Evolutionary conservation across 2,113 vertebrate genomes (phyloP).

Genomic region (Osmerus eperlanus): DNA sequence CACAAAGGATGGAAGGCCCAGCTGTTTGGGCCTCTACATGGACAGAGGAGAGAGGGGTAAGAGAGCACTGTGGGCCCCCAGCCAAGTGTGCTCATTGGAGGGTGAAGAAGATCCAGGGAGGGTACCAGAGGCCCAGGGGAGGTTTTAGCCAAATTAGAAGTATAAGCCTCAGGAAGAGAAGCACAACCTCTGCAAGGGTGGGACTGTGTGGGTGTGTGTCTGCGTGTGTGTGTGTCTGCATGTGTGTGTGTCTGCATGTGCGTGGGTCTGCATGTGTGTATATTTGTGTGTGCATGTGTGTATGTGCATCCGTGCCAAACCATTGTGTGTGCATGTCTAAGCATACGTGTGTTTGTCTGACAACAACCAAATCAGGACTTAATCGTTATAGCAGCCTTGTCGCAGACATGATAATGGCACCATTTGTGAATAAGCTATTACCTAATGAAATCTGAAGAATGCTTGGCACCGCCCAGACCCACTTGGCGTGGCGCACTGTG

Average conservation of each 20-base stretch:
- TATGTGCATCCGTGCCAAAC: conserved; percentile 17
- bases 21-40: conserved; percentile 49
- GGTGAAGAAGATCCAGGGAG: conserved; percentile 49
- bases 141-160: conserved; percentile 47
- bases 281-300: conserved; percentile 17
- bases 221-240: not conserved
- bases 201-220: conserved; percentile 9
- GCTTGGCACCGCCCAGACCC: conserved; percentile 53
- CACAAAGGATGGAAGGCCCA: conserved; percentile 32
- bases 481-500: conserved; percentile 47
- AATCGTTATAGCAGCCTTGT: conserved; percentile 52
- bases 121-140: conserved; percentile 40
- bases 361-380: conserved; percentile 52
- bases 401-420: conserved; percentile 48
- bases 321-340: not conserved
- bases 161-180: conserved; percentile 22
- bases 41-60: conserved; percentile 28
- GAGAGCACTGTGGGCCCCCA: conserved; percentile 29
- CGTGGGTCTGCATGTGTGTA: conserved; percentile 8
- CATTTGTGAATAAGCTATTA: conserved; percentile 67
- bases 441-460: conserved; percentile 70
- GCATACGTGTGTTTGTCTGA: conserved; percentile 16
- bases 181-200: conserved; percentile 13
- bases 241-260: not conserved
- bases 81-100: conserved; percentile 49